A percentile compares a stretch with the other conserved stretches of the same genome.
Evolutionary conservation across 2,113 vertebrate species (phyloP).

Genomic region (Eclectus roratus): DNA sequence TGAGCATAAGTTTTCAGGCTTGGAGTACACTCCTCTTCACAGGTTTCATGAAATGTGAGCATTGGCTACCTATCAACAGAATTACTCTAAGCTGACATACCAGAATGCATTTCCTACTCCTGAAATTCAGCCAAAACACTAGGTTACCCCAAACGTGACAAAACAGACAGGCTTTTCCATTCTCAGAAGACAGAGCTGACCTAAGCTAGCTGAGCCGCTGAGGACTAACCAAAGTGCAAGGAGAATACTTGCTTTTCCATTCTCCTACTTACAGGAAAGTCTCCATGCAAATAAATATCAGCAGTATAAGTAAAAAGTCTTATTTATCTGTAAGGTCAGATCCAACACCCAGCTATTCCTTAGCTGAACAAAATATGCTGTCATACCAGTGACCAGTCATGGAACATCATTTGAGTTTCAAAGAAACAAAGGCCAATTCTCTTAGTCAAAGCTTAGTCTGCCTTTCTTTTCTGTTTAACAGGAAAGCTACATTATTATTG

Average conservation of each 20-base stretch:
- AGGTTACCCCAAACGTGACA: not conserved
- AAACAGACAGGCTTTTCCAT: not conserved
- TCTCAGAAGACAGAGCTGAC: not conserved
- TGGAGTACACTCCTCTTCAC: not conserved
- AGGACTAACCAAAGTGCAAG: not conserved
- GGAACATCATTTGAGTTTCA: not conserved
- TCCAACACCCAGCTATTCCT: not conserved
- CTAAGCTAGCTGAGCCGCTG: not conserved
- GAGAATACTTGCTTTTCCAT: not conserved
- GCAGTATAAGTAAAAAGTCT: not conserved
- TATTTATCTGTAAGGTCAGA: not conserved
- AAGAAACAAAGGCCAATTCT: not conserved
- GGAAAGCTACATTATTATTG: not conserved
- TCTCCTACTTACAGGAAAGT: not conserved
- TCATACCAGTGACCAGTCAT: accelerated
- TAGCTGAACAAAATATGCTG: not conserved
- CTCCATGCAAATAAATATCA: not conserved
- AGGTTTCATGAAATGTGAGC: not conserved
- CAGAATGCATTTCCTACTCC: not conserved
- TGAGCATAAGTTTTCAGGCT: not conserved
- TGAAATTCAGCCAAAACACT: not conserved
- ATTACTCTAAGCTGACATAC: not conserved
- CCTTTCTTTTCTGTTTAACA: not conserved
- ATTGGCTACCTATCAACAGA: not conserved
- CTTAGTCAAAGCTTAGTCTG: not conserved